Base-by-base conservation (phyloP, 2,113 vertebrate species). In the Cebus imitator region DNA sequence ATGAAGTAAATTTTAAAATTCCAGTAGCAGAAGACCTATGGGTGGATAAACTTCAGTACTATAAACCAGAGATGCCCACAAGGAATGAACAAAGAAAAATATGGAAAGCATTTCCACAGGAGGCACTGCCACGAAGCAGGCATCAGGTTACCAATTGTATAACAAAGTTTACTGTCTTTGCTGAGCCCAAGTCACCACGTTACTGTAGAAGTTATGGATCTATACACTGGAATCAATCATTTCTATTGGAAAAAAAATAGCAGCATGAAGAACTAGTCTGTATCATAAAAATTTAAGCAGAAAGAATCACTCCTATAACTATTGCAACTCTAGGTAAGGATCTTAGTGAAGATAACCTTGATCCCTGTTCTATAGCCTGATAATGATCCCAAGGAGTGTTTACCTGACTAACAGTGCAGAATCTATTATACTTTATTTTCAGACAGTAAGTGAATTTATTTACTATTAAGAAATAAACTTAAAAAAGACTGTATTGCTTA, bases 401-500 rank as follows among this genome's bases (percentile, higher is more conserved):
- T 37, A 25, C 45, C 58, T 43, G 37, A 40, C 25, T 37, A 50
- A 21, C 4, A 83, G 37, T 13, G 17, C 5, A 68, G 32, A 72
- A 43, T 37, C 14, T 50, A 45, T 0, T 37, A 40, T 23, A 64
- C 40, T 90, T 80, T 48, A 81, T 52, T 64, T 85, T 89, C 14
- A 66, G 32, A 68, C 30, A 89, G 0, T 17, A 81, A 83, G 43
- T 83, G 5, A 73, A 43, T 45, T 95, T 75, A 68, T 5, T 90
- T 92, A 80, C 61, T 82, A 61, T 86, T 58, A 86, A 96, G 32
- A 91, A 79, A 82, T 45, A 83, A 92, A 84, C 57, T 57, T 90
- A 17, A 17, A 21, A 93, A 95, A 17, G 95, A 84, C 20, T 90
- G 27, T 32, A 40, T 0, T 90, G n/a, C 37, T 87, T 18, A 66